phyloP scores from a whole-genome alignment of 2,113 vertebrate genomes.

The Brachyhypopomus gauderio region DNA sequence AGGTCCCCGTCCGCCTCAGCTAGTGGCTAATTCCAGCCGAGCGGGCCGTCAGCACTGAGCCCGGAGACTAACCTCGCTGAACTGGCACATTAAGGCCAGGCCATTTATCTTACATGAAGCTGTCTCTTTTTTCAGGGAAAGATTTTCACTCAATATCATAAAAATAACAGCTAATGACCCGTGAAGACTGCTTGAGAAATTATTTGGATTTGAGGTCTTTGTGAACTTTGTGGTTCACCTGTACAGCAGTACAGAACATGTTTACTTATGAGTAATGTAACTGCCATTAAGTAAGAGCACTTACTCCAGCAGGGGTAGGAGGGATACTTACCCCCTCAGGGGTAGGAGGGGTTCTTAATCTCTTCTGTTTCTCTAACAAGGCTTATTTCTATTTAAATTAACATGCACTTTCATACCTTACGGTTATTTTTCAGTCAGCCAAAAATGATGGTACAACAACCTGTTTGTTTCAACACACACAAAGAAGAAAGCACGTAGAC shows the following conservation, averaged over 20 bases:
- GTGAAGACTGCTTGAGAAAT: no score
- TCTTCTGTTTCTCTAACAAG: background rate
- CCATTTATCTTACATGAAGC: background rate
- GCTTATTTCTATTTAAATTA: background rate
- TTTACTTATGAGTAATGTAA: background rate
- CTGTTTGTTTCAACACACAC: background rate
- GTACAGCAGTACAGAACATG: background rate
- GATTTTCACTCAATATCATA: slow-evolving; percentile 17
- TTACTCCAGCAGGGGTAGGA: no score
- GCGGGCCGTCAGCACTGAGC: slow-evolving; percentile 45
- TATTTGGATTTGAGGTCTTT: background rate
- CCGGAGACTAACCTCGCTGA: slow-evolving; percentile 14
- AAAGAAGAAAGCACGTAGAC: background rate
- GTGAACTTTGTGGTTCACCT: background rate
- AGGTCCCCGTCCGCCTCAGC: slow-evolving; percentile 67
- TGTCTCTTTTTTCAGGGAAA: background rate
- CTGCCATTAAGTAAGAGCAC: no score
- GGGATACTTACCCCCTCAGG: no score
- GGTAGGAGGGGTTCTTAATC: background rate
- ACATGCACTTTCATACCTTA: background rate
- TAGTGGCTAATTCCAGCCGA: slow-evolving; percentile 62
- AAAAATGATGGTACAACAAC: background rate
- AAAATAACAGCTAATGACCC: no score
- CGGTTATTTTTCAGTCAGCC: background rate
- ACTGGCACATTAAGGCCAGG: slow-evolving; percentile 45